phyloP scores from a whole-genome alignment of 2,888 invertebrate species.

The Eudemis profundana region DNA sequence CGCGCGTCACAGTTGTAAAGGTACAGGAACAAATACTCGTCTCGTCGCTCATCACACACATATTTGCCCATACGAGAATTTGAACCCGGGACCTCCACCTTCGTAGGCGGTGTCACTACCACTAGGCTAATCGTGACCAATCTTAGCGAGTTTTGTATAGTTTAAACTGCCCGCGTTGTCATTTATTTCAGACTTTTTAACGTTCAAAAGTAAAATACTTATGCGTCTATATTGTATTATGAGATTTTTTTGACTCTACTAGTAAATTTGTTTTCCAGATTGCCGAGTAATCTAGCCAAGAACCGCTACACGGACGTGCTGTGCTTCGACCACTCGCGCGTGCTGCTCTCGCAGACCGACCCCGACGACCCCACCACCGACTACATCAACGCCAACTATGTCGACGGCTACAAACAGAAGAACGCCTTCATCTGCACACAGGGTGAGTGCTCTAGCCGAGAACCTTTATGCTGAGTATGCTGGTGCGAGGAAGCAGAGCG shows the following conservation, averaged over 20 bases:
- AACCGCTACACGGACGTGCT: slow-evolving; percentile 98
- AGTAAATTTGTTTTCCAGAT: slow-evolving; percentile 62
- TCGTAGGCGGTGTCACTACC: too few species aligned
- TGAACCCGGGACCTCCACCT: too few species aligned
- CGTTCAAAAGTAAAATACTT: too few species aligned
- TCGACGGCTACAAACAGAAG: slow-evolving; percentile 98
- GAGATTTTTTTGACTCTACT: neutral
- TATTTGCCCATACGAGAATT: too few species aligned
- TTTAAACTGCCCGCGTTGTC: too few species aligned
- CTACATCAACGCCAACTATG: slow-evolving; percentile 99
- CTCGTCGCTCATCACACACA: too few species aligned
- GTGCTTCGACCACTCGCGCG: slow-evolving; percentile 98
- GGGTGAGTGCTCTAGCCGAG: slow-evolving; percentile 84
- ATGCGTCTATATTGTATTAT: neutral
- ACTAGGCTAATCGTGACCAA: too few species aligned
- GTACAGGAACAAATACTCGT: too few species aligned
- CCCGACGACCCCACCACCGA: slow-evolving; percentile 91
- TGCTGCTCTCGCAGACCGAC: slow-evolving; percentile 91
- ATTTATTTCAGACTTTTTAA: too few species aligned
- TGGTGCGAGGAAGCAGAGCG: too few species aligned
- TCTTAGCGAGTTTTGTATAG: too few species aligned
- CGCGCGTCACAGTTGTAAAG: too few species aligned
- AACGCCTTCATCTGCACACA: slow-evolving; percentile 99
- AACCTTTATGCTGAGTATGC: neutral
- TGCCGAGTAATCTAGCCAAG: slow-evolving; percentile 89